Percentiles rank a stretch among this genome's conserved stretches.
Evolutionary conservation across 2,797 vertebrate species (phyloP).

Genomic region (Pyrrhura leucotis): DNA sequence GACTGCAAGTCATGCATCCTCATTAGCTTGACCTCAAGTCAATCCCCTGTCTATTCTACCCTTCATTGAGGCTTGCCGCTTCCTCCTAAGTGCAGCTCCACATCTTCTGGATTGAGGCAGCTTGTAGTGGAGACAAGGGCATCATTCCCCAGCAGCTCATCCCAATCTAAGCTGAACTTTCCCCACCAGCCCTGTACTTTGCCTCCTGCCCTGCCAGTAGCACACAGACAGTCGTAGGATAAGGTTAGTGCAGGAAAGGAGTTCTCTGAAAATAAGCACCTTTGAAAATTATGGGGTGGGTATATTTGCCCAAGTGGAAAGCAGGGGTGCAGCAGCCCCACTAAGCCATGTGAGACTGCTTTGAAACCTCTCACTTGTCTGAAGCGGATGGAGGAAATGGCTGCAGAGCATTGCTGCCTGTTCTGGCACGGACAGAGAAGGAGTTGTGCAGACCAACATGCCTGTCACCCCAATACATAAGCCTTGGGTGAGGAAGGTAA

Average conservation of each 20-base stretch:
- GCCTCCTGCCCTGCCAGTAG: not conserved
- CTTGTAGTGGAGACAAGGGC: not conserved
- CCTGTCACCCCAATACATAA: not conserved
- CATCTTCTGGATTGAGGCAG: not conserved
- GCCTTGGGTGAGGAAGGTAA: not conserved
- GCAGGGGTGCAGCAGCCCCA: not conserved
- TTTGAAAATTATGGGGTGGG: not conserved
- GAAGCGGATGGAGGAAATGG: not conserved
- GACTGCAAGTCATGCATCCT: not conserved
- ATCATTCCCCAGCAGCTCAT: not conserved
- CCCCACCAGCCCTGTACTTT: not conserved
- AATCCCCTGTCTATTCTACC: not conserved
- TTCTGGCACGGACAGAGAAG: not conserved
- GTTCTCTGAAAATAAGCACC: not conserved
- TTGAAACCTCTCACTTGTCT: not conserved
- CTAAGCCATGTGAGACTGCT: not conserved
- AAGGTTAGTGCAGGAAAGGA: not conserved
- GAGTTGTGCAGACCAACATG: fast-evolving
- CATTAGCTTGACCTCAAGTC: not conserved
- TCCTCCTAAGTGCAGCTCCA: not conserved
- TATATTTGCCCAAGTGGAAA: not conserved
- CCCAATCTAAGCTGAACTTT: not conserved
- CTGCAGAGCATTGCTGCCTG: not conserved
- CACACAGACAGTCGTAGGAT: not conserved
- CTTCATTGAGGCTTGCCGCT: not conserved